Base-by-base conservation (phyloP, 2,888 invertebrate species). In the Leucozona laternaria region DNA sequence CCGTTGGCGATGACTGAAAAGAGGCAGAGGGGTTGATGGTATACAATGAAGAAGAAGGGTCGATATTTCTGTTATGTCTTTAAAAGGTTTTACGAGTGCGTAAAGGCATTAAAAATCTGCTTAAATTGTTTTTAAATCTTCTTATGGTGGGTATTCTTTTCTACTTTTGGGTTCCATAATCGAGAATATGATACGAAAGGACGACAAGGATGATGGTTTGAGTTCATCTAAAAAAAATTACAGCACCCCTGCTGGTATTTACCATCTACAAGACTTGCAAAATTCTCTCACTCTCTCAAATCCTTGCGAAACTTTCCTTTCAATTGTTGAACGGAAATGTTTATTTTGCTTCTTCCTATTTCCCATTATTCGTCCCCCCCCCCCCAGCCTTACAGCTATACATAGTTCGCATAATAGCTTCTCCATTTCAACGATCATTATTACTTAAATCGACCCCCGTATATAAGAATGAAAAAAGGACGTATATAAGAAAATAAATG, bases 341-440 rank as follows among this genome's bases (percentile, higher is more conserved):
- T 81, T 85, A 85, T 80, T 85, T 77, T 81, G 66, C 60, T 80
- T 28, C 80, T 80, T 85, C 81, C 84, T 55, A 62, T 15, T 58
- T 48, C 31, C 50, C 15, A 43, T 53, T 57, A 43, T 34, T 15
- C 20, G 11, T 40, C n/a, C n/a, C n/a, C n/a, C n/a, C n/a, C n/a
- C 45, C 13, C 60, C 37, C 17, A 53, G 53, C 2, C 25, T 25
- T 53, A 53, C 15, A 53, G 22, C 53, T 53, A 28, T 28, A 28
- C 55, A 50, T 6, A 84, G 80, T 77, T 72, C 72, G 50, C 80
- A 85, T 81, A 85, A 85, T 85, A 85, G 81, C 81, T 77, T 81
- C 85, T 85, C 77, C 85, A 81, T 85, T 85, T 85, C 85, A 81
- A 73, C 73, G 77, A 81, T 85, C 81, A 85, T 85, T 85, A 81